Evolutionary conservation across 2,113 vertebrate genomes (phyloP).

Genomic region (Trichomycterus rosablanca): DNA sequence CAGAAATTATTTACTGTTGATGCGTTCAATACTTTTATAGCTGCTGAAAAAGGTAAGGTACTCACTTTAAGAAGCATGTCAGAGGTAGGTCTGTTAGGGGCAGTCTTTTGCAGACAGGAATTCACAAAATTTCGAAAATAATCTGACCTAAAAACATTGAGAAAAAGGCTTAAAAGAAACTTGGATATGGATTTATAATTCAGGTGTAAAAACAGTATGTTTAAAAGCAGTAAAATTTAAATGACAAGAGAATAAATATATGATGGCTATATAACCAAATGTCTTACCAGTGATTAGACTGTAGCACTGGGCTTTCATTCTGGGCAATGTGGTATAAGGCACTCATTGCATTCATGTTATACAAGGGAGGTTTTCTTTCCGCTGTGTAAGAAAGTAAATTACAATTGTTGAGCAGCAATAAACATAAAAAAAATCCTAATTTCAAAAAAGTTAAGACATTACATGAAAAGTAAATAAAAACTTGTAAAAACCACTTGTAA

Average conservation of each 20-base stretch:
- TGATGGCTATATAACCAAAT: background rate
- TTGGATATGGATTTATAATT: too few relatives aligned
- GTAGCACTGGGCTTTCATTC: conserved; percentile 87
- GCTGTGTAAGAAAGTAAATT: conserved; percentile 56
- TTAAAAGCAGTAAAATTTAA: conserved; percentile 1
- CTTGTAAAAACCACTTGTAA: too few relatives aligned
- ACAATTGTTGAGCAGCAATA: background rate
- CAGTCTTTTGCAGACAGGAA: conserved; percentile 89
- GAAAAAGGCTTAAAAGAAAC: too few relatives aligned
- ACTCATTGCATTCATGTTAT: conserved; percentile 97
- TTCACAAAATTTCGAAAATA: conserved; percentile 93
- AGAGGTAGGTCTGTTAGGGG: conserved; percentile 87
- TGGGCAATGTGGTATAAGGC: conserved; percentile 97
- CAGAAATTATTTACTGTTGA: too few relatives aligned
- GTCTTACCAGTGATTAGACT: conserved; percentile 88
- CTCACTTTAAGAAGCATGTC: conserved; percentile 86
- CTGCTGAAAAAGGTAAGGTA: too few relatives aligned
- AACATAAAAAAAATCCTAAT: too few relatives aligned
- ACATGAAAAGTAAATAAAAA: too few relatives aligned
- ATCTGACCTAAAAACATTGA: conserved; percentile 78
- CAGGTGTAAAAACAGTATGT: too few relatives aligned
- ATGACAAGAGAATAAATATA: background rate
- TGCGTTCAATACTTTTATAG: too few relatives aligned
- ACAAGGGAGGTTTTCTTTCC: conserved; percentile 89
- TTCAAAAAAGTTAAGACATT: too few relatives aligned